Percentiles rank a stretch among this genome's conserved stretches.
phyloP scores from a whole-genome alignment of 2,113 vertebrate species.

The Quiscalus mexicanus region DNA sequence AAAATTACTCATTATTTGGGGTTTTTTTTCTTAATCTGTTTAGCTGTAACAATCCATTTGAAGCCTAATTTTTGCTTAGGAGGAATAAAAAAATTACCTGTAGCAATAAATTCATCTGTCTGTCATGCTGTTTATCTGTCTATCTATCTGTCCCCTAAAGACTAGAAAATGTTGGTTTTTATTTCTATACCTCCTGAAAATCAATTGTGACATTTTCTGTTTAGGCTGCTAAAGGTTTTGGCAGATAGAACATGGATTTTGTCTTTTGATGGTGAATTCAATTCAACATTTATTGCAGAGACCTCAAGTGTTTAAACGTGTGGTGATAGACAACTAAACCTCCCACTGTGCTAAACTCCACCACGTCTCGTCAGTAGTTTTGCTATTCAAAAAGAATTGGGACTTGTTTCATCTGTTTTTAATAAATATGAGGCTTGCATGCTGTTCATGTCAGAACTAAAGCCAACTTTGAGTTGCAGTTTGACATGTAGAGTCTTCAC shows the following conservation, averaged over 20 bases:
- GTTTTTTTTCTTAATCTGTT: not conserved
- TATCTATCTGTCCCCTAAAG: constrained; percentile 8
- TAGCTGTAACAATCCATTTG: not conserved
- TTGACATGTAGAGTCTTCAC: not conserved
- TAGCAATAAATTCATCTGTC: constrained; percentile 9
- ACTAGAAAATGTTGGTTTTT: constrained; percentile 46
- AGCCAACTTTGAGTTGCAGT: not conserved
- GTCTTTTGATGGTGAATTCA: constrained; percentile 65
- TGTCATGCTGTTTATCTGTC: constrained; percentile 45
- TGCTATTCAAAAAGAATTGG: constrained; percentile 27
- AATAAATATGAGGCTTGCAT: not conserved
- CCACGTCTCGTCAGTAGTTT: constrained; percentile 27
- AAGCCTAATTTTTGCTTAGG: constrained; percentile 20
- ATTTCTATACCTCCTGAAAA: constrained; percentile 40
- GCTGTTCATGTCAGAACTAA: constrained; percentile 14
- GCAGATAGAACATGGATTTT: constrained; percentile 65
- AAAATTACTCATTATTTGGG: not conserved
- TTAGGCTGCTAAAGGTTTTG: constrained; percentile 65
- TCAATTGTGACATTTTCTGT: constrained; percentile 68
- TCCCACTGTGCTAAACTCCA: constrained; percentile 6
- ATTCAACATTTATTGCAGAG: constrained; percentile 41
- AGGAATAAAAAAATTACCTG: constrained; percentile 34
- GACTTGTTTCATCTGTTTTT: constrained; percentile 59
- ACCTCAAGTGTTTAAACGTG: constrained; percentile 29
- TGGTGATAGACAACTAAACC: constrained; percentile 43